These are phyloP conservation scores for Platerodrilus igneus DNA, from an alignment of 2,888 invertebrate species.

Conservation along the genomic window DNA sequence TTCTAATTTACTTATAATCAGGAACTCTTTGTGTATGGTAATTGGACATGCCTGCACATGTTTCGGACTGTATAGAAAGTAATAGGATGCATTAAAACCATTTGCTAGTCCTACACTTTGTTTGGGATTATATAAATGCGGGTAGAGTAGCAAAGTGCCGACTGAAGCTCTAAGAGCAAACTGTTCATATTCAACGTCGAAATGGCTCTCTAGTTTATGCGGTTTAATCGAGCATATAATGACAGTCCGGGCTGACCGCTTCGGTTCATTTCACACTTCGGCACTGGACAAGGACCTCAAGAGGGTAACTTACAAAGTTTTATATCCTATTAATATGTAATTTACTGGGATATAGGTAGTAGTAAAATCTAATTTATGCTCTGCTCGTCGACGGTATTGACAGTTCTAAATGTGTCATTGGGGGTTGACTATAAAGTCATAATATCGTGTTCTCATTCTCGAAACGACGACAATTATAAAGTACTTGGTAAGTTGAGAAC, in stretches of 20 bases:
- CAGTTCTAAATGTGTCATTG: no score
- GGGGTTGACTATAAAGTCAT: no score
- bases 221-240: slow-evolving; percentile 46
- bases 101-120: slow-evolving; percentile 29
- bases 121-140: slow-evolving; percentile 34
- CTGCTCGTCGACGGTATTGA: no score
- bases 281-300: slow-evolving; percentile 33
- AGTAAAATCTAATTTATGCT: slow-evolving; percentile 19
- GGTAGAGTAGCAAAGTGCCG: slow-evolving; percentile 33
- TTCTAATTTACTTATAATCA: no score
- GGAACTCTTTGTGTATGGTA: no score
- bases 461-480: no score
- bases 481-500: no score
- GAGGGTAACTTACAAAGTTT: slow-evolving; percentile 36
- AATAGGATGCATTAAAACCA: slow-evolving; percentile 30
- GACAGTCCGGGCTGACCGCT: slow-evolving; percentile 41
- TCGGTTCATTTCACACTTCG: slow-evolving; percentile 30
- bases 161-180: slow-evolving; percentile 28
- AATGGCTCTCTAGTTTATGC: slow-evolving; percentile 39
- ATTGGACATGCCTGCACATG: no score
- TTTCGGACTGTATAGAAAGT: slow-evolving; percentile 16
- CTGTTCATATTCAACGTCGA: slow-evolving; percentile 39
- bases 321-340: slow-evolving; percentile 37
- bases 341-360: slow-evolving; percentile 20
- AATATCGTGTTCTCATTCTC: no score